Base-by-base conservation (phyloP, 2,797 vertebrate genomes). In the Synaphobranchus kaupii region DNA sequence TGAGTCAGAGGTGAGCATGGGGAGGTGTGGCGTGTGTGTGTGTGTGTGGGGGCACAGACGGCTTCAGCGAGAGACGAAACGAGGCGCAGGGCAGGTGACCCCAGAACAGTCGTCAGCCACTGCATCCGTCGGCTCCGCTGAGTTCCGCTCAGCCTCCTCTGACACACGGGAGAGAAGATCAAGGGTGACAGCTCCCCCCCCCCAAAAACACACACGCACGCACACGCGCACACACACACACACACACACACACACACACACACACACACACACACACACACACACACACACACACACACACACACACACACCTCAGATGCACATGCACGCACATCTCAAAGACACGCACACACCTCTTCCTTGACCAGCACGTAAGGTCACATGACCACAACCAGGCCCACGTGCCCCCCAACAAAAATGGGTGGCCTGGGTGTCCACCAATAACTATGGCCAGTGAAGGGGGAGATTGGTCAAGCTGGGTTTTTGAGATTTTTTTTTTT, bases 131-230 rank as follows among this genome's bases (percentile, higher is more conserved):
- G 0, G 54, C 58, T 60, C 15, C 3, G 17, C 20, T 2, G 15
- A 22, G 3, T 0, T 60, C 17, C 20, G 17, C 58, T 20, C 12
- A 22, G 50, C 1, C 10, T 1, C 50, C 50, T 86, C 90, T 44
- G 91, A 92, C 94, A 85, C 83, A 91, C 90, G 93, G 93, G 92
- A 93, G 93, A 93, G 94, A 94, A 94, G 94, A 94, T 90, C 44
- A 85, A 90, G 48, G 92, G 91, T 91, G 94, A 94, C 93, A 93
- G 94, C 90, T 91, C 91, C 90, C 90, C 92, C 91, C 89, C 93
- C 91, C n/a, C n/a, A n/a, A n/a, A n/a, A 87, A 89, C 91, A 92
- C 90, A 94, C 91, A 71, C 84, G 56, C 83, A 31, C 66, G 13
- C 31, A 47, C 39, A 34, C 44, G 90, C 84, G 90, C 90, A 91